Conservation (phyloP, 2,797 vertebrate species). For the Linurgus olivaceus region DNA sequence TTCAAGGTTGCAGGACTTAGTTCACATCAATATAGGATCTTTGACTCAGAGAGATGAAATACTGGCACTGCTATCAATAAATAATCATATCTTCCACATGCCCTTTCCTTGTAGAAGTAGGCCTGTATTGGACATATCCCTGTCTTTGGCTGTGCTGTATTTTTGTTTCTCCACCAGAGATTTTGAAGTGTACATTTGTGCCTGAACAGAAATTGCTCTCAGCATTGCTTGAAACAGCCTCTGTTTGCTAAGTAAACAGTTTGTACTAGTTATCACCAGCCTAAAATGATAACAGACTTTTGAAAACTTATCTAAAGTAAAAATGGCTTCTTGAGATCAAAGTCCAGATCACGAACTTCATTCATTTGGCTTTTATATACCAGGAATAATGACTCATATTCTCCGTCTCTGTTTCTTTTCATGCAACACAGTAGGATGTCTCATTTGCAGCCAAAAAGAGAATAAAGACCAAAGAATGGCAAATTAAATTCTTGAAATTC, state of each 20-base stretch:
- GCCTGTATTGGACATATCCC: not conserved
- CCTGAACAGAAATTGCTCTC: not conserved
- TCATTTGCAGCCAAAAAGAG: constrained; percentile 8
- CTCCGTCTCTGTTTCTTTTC: not conserved
- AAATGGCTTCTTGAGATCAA: constrained; percentile 27
- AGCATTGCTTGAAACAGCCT: not conserved
- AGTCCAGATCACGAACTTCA: not conserved
- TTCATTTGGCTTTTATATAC: not conserved
- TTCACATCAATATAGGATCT: not conserved
- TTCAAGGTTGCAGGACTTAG: not conserved
- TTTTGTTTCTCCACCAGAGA: not conserved
- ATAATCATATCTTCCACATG: not conserved
- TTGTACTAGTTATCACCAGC: not conserved
- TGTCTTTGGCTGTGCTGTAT: not conserved
- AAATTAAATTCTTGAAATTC: constrained; percentile 10
- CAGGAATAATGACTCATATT: not conserved
- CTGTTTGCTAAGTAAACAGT: not conserved
- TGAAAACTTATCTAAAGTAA: constrained; percentile 10
- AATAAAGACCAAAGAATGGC: not conserved
- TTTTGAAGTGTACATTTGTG: not conserved
- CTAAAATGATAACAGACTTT: not conserved
- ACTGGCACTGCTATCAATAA: not conserved
- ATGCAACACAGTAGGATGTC: not conserved
- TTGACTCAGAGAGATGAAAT: not conserved
- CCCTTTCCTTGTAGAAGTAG: not conserved